These are phyloP conservation scores for Bettongia penicillata DNA, from an alignment of 2,113 vertebrate genomes.

Conservation along the genomic window DNA sequence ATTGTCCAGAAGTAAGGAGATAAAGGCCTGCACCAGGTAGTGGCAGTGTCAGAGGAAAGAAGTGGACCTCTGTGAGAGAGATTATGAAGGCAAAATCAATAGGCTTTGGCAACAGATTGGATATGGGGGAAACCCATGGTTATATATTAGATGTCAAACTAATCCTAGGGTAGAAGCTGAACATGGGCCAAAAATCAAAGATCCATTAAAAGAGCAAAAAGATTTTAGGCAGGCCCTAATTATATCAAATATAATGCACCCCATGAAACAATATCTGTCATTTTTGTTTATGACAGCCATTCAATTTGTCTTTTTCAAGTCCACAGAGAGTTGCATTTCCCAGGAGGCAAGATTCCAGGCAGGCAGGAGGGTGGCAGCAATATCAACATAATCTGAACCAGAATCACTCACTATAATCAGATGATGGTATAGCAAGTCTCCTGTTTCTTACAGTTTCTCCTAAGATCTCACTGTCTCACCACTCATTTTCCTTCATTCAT, in stretches of 20 bases:
- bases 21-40: neutral
- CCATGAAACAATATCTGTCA: neutral
- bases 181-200: conserved; percentile 4
- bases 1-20: neutral
- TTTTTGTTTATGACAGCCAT: conserved; percentile 1
- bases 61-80: neutral
- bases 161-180: conserved; percentile 15
- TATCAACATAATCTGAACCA: neutral
- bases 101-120: neutral
- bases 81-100: neutral
- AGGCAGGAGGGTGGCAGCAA: neutral
- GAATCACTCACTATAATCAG: neutral
- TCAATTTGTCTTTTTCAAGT: conserved; percentile 12
- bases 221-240: neutral
- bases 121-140: neutral
- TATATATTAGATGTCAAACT: neutral
- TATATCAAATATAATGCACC: neutral
- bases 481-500: neutral
- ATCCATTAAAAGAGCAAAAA: neutral
- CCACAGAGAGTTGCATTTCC: neutral
- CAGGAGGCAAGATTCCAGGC: neutral
- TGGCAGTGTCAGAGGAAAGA: neutral
- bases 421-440: neutral
- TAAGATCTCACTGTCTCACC: neutral
- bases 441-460: neutral